Evolutionary conservation across 2,888 invertebrate species (phyloP).

Genomic region (Cephalotes varians): DNA sequence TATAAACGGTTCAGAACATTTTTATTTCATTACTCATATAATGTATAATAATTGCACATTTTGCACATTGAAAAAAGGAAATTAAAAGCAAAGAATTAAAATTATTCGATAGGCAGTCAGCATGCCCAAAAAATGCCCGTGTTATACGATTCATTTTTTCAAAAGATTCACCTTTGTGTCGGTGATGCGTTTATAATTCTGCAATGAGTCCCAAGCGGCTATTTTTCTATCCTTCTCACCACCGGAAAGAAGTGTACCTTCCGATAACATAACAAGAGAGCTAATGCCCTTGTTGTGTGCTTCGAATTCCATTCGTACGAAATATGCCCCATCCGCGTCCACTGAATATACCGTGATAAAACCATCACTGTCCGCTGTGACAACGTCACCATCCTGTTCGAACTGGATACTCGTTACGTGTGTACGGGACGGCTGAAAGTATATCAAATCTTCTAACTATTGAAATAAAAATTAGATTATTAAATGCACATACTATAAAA

Average conservation of each 20-base stretch:
- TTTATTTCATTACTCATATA: background rate
- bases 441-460: background rate
- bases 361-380: slow-evolving; percentile 96
- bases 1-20: background rate
- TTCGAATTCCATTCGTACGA: slow-evolving; percentile 95
- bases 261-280: slow-evolving; percentile 94
- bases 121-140: background rate
- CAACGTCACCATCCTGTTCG: slow-evolving; percentile 96
- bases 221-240: slow-evolving; percentile 96
- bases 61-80: no score
- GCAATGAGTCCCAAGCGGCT: slow-evolving; percentile 96
- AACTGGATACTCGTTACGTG: slow-evolving; percentile 95
- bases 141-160: background rate
- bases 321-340: slow-evolving; percentile 95
- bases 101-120: background rate
- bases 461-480: background rate
- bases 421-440: slow-evolving; percentile 91
- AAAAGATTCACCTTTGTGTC: slow-evolving; percentile 91
- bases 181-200: slow-evolving; percentile 95
- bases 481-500: background rate
- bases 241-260: slow-evolving; percentile 95
- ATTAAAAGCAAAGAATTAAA: background rate
- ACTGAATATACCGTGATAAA: slow-evolving; percentile 96
- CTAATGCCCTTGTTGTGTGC: slow-evolving; percentile 96
- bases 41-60: background rate